Evolutionary conservation across 2,113 vertebrate genomes (phyloP).

Genomic region (Calyptomena viridis): DNA sequence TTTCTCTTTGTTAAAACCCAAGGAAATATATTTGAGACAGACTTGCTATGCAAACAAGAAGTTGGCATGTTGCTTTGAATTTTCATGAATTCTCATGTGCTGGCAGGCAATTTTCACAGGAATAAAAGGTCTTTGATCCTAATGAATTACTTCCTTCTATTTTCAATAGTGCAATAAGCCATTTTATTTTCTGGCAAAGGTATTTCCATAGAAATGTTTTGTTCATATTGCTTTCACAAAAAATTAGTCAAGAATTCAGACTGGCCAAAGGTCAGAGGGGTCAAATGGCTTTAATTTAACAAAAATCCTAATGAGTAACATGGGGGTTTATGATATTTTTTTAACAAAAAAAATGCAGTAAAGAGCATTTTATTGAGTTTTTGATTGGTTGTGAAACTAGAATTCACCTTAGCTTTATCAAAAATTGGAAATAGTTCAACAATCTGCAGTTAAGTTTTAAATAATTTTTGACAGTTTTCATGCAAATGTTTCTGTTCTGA

Average conservation of each 20-base stretch:
- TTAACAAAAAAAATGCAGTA: neutral
- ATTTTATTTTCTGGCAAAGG: neutral
- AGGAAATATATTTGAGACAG: neutral
- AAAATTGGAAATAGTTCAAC: neutral
- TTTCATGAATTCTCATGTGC: neutral
- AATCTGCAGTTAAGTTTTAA: neutral
- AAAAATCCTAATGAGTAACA: neutral
- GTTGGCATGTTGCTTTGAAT: neutral
- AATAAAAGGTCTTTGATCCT: conserved; percentile 25
- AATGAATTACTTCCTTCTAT: conserved; percentile 5
- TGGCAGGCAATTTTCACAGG: conserved; percentile 10
- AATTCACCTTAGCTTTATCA: neutral
- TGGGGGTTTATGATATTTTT: neutral
- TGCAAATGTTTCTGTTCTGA: neutral
- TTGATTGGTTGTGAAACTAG: neutral
- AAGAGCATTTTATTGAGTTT: neutral
- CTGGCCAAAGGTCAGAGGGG: neutral
- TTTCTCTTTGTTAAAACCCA: neutral
- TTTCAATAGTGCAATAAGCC: neutral
- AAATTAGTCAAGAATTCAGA: neutral
- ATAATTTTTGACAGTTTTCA: neutral
- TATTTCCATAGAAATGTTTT: neutral
- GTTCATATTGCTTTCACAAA: neutral
- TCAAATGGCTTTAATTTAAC: neutral
- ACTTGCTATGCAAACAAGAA: neutral